phyloP scores from a whole-genome alignment of 2,888 invertebrate genomes.

The Acleris literana region DNA sequence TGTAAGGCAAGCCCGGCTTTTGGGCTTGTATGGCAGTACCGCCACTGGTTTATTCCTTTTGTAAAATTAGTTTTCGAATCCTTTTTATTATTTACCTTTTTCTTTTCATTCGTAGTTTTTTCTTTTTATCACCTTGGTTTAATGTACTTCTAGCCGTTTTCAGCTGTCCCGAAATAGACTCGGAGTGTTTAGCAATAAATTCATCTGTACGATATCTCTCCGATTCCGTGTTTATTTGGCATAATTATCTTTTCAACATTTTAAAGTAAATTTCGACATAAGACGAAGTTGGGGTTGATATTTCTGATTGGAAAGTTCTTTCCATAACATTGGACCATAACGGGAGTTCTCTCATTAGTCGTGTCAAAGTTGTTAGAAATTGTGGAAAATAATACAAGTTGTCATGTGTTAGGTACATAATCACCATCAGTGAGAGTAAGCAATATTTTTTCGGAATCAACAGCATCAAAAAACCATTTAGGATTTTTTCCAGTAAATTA shows the following conservation, averaged over 20 bases:
- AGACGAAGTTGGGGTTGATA: constrained; percentile 24
- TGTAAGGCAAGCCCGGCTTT: too few species aligned
- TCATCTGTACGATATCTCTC: constrained; percentile 29
- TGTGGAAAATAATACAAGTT: too few species aligned
- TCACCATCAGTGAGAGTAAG: too few species aligned
- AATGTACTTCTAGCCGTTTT: constrained; percentile 24
- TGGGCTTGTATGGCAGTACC: too few species aligned
- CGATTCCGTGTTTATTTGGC: constrained; percentile 26
- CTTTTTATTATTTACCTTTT: constrained; percentile 9
- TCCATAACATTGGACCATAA: constrained; percentile 34
- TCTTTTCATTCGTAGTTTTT: constrained; percentile 14
- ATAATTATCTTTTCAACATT: constrained; percentile 33
- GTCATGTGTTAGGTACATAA: too few species aligned
- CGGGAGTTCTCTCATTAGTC: too few species aligned
- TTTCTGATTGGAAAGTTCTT: constrained; percentile 23
- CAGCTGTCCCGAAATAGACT: constrained; percentile 15
- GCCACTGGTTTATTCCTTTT: constrained; percentile 7
- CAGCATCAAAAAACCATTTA: too few species aligned
- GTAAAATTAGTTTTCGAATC: constrained; percentile 10
- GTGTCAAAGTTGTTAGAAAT: too few species aligned
- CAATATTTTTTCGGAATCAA: too few species aligned
- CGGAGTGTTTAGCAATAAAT: constrained; percentile 16
- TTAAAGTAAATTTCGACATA: constrained; percentile 36
- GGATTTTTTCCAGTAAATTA: too few species aligned
- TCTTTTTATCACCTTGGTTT: background rate